Conservation (phyloP, 1,140 invertebrate genomes). For the Microplitis demolitor region DNA sequence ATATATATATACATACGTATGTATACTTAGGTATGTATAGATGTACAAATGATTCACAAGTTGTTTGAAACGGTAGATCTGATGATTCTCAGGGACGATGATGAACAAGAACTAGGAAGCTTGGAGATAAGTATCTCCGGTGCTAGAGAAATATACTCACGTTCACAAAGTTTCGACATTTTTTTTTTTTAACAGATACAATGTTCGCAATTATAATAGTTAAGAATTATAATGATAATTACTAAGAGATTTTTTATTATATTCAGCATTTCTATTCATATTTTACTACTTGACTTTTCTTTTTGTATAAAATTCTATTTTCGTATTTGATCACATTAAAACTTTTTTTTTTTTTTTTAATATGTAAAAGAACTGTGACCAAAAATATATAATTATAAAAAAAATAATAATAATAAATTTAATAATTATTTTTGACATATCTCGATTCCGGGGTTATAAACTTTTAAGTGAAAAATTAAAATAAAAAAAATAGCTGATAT, state of each 20-base stretch:
- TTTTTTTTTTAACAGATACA: conserved; percentile 30
- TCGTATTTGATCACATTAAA: background rate
- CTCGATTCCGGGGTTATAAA: background rate
- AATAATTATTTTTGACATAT: background rate
- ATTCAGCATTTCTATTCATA: background rate
- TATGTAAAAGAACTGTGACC: background rate
- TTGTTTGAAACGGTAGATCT: background rate
- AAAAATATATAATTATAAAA: no score
- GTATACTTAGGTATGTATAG: no score
- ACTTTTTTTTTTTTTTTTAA: background rate
- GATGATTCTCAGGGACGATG: background rate
- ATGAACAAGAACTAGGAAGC: background rate
- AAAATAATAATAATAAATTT: no score
- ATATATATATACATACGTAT: no score
- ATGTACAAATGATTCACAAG: no score
- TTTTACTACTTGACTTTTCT: background rate
- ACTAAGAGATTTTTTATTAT: background rate
- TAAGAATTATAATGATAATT: conserved; percentile 13
- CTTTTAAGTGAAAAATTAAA: background rate
- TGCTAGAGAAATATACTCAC: background rate
- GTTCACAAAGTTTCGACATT: background rate
- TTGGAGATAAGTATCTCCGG: conserved; percentile 1
- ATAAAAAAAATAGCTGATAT: background rate
- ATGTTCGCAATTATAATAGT: conserved; percentile 48
- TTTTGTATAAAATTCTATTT: background rate